phyloP scores from a whole-genome alignment of 2,888 invertebrate genomes.

The Drosophila neutralis region DNA sequence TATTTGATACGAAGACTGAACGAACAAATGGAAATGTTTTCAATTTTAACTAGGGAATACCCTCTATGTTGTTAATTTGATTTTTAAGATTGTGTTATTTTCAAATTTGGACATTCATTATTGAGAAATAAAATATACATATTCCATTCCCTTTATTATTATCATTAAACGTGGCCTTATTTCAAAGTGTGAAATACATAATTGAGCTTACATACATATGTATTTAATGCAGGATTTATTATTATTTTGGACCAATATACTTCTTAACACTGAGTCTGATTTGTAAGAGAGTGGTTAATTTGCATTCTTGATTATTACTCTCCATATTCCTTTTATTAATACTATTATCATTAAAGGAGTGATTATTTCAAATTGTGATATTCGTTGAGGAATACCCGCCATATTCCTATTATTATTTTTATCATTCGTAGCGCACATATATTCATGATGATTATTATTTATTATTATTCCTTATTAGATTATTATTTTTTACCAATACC shows the following conservation, averaged over 20 bases:
- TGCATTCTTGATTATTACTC: background rate
- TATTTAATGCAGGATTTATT: background rate
- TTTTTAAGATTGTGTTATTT: background rate
- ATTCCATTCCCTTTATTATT: background rate
- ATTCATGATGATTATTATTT: background rate
- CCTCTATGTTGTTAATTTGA: constrained; percentile 1
- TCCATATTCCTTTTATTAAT: background rate
- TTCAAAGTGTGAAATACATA: too few species aligned
- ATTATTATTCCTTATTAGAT: background rate
- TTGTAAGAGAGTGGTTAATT: background rate
- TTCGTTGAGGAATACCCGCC: background rate
- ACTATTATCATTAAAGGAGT: background rate
- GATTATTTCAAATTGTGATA: background rate
- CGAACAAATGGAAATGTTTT: constrained; percentile 8
- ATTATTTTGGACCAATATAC: background rate
- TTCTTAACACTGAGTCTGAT: background rate
- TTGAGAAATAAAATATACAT: background rate
- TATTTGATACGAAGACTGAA: constrained; percentile 38
- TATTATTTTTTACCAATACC: background rate
- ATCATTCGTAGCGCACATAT: background rate
- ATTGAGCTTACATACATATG: background rate
- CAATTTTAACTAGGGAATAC: constrained; percentile 19
- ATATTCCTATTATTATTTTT: background rate
- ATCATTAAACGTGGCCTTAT: accelerated
- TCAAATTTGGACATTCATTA: background rate